Conservation (phyloP, 2,888 invertebrate species). For the Lobophora halterata region DNA sequence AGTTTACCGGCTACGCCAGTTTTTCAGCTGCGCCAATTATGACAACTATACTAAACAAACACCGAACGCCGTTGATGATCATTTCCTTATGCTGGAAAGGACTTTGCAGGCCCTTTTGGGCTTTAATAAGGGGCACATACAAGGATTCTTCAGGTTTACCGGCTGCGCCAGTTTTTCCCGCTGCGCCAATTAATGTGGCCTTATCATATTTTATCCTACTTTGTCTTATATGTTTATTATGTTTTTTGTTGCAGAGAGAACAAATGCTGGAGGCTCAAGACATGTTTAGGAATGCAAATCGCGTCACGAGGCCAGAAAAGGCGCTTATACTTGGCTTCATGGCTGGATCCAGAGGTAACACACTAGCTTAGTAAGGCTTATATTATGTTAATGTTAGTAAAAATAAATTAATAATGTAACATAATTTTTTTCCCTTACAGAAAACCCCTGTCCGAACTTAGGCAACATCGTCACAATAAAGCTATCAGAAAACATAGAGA, state of each 20-base stretch:
- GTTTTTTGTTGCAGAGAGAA: constrained; percentile 85
- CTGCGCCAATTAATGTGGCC: too few relatives aligned
- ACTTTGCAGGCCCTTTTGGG: too few relatives aligned
- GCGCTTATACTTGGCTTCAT: constrained; percentile 98
- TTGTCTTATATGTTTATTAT: background rate
- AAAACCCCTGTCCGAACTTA: constrained; percentile 98
- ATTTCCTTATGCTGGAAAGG: too few relatives aligned
- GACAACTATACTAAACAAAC: too few relatives aligned
- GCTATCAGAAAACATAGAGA: constrained; percentile 94
- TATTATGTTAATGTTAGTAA: too few relatives aligned
- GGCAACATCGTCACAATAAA: constrained; percentile 98
- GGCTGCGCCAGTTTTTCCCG: constrained; percentile 1
- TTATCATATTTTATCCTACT: too few relatives aligned
- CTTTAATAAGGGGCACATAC: too few relatives aligned
- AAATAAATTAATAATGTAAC: background rate
- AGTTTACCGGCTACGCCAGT: too few relatives aligned
- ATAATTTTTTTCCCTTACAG: constrained; percentile 68
- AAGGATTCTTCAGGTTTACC: too few relatives aligned
- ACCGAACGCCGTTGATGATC: too few relatives aligned
- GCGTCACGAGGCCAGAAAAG: constrained; percentile 97
- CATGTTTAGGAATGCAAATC: constrained; percentile 97
- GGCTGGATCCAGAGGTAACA: constrained; percentile 95
- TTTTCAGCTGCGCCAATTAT: too few relatives aligned
- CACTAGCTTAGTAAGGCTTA: background rate
- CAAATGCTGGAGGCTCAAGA: constrained; percentile 98